Evolutionary conservation across 2,113 vertebrate genomes (phyloP).

Genomic region (Epinephelus moara): DNA sequence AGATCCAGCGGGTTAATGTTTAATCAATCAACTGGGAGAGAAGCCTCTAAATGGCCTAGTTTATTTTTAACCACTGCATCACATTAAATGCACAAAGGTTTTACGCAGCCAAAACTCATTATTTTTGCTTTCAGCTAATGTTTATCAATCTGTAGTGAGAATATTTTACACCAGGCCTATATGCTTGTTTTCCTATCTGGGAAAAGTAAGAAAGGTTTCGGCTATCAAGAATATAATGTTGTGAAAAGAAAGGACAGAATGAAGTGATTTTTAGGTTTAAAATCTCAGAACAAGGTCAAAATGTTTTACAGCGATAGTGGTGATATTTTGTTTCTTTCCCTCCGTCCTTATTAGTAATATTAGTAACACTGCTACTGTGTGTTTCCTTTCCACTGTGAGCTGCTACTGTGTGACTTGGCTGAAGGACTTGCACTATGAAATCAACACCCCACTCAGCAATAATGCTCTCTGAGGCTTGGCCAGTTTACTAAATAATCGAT

Average conservation of each 20-base stretch:
- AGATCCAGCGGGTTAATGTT: constrained; percentile 83
- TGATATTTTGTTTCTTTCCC: constrained; percentile 1
- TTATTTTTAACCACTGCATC: constrained; percentile 77
- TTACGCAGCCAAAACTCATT: constrained; percentile 63
- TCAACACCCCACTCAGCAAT: constrained; percentile 86
- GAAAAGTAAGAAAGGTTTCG: constrained; percentile 3
- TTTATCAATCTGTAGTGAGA: constrained; percentile 57
- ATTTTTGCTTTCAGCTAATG: constrained; percentile 68
- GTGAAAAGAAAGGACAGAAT: constrained; percentile 15
- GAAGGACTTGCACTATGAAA: constrained; percentile 70
- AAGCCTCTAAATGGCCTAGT: constrained; percentile 71
- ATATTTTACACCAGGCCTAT: constrained; percentile 34
- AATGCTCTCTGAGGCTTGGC: constrained; percentile 85
- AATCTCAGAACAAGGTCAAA: constrained; percentile 13
- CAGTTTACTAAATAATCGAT: constrained; percentile 90
- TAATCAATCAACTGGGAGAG: constrained; percentile 75
- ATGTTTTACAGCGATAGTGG: background rate
- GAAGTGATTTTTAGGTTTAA: background rate
- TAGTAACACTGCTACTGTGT: background rate
- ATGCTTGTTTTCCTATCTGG: background rate
- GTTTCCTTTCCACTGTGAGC: constrained; percentile 31
- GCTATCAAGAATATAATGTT: constrained; percentile 30
- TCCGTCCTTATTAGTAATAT: constrained; percentile 11
- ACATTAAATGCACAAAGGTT: constrained; percentile 65
- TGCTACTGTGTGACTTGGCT: constrained; percentile 61